Base-by-base conservation (phyloP, 2,797 vertebrate species). In the Smutsia gigantea region DNA sequence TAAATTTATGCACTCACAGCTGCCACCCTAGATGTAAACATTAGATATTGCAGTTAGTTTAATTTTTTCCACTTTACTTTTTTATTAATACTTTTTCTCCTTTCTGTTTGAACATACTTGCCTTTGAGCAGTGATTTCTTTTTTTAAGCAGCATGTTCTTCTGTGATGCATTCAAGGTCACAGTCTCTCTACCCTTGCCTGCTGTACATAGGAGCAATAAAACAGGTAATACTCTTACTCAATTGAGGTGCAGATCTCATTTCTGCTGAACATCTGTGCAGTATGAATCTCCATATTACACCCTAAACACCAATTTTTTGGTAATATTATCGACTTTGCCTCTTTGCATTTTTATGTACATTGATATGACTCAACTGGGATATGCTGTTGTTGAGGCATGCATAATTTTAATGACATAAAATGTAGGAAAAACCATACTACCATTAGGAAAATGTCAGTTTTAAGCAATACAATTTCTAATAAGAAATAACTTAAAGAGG, bases 331-430 rank as follows among this genome's bases (percentile, higher is more conserved):
- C 29, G 13, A 96, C 93, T 97, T 98, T 78, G 61, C 96, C 93
- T 97, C 91, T 96, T 96, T 97, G 82, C 93, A 95, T 94, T 98
- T 98, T 93, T 97, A 97, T 98, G 97, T 98, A 93, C 85, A 66
- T 90, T 95, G 87, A 27, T 95, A 77, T 49, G 86, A 91, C 86
- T 97, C 96, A 97, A 86, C 63, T 87, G 75, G 94, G 94, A 97
- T 82, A 69, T 31, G 34, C 49, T 63, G 1, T 11, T 96, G 55
- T 74, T 95, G 95, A 97, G 49, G 55, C 88, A 84, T 39, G 72
- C 75, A 85, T 97, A 96, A 97, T 94, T 95, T 91, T 97, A 98
- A 94, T 87, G 59, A 82, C 42, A 96, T 68, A 87, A 97, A 97
- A 92, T 46, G 87, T 37, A 97, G 86, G 27, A 27, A 83, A 97